Evolutionary conservation across 2,888 invertebrate genomes (phyloP), one percentile per base, ranked within the genome.

Genomic region (Agonopterix subpropinquella): DNA sequence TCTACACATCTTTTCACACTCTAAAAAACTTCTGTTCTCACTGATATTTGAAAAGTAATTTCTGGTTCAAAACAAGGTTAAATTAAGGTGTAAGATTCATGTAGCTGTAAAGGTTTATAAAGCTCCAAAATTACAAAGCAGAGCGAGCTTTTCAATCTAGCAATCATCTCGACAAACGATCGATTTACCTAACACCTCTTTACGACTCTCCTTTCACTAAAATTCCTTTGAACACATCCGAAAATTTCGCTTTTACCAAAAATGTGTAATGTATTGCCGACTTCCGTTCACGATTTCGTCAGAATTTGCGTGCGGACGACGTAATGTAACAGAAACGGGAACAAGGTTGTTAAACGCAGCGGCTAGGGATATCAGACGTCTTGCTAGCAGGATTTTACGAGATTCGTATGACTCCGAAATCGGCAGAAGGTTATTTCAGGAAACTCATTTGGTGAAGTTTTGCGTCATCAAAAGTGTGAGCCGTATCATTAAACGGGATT

Each of bases 141-240:
- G 73, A 74, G 58, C 62, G 64, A 63, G 65, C 67, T 76, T 75
- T 79, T 77, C 74, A 76, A 81, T 77, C 73, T 75, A 73, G 71
- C 77, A 80, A 77, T 82, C 80, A 80, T 76, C 64, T 74, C 73
- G 75, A 76, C 76, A 79, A 81, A 80, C 77, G 75, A 80, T 79
- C 76, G 76, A 77, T 80, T 77, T 73, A 71, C 73, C 71, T 77
- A 76, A 78, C 79, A 67, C 64, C 62, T 59, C 65, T 77, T 76
- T 75, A 79, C 76, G 76, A 75, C 69, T 54, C 65, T 58, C 64
- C 69, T 61, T 63, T 54, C 57, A 70, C 69, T 66, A 58, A 65
- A 66, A 70, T 68, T 62, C 65, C 58, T 57, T 64, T 60, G 63
- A 61, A 65, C 64, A 63, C 62, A 62, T 58, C 64, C 69, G 68